Evolutionary conservation across 2,888 invertebrate genomes (phyloP).

Genomic region (Drosophila anomalata): DNA sequence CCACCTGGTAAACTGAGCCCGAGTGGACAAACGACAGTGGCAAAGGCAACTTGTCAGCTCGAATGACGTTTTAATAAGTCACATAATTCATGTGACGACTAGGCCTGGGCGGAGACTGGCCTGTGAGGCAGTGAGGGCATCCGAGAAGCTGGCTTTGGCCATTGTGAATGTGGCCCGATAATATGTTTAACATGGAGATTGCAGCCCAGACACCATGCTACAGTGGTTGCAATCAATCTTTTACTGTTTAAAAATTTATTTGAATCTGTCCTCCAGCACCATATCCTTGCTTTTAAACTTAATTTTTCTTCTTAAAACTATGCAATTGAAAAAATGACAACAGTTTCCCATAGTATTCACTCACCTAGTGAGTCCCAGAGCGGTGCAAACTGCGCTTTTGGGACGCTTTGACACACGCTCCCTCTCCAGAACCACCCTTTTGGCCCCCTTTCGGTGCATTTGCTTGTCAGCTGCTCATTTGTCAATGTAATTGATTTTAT

Average conservation of each 20-base stretch:
- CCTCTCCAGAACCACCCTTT: slow-evolving; percentile 11
- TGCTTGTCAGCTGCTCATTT: slow-evolving; percentile 76
- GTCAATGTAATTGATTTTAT: slow-evolving; percentile 79
- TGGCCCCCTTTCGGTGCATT: slow-evolving; percentile 34
- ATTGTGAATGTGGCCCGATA: slow-evolving; percentile 54
- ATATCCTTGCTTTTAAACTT: too few species aligned
- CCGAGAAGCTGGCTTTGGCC: slow-evolving; percentile 6
- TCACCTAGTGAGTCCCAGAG: slow-evolving; percentile 10
- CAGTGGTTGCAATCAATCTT: slow-evolving; percentile 12
- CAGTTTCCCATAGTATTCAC: slow-evolving; percentile 6
- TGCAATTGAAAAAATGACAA: too few species aligned
- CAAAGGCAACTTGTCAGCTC: slow-evolving; percentile 77
- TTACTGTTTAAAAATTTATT: too few species aligned
- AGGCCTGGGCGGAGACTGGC: slow-evolving; percentile 25
- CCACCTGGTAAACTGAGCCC: slow-evolving; percentile 16
- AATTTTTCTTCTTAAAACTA: too few species aligned
- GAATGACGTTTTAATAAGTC: slow-evolving; percentile 82
- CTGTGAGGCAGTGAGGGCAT: slow-evolving; percentile 2
- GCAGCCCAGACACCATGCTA: slow-evolving; percentile 19
- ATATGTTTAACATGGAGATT: slow-evolving; percentile 46
- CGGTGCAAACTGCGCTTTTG: slow-evolving; percentile 50
- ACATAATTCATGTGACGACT: slow-evolving; percentile 76
- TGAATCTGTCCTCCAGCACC: too few species aligned
- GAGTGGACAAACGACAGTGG: slow-evolving; percentile 38
- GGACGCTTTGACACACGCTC: slow-evolving; percentile 58